phyloP scores from a whole-genome alignment of 1,140 invertebrate species.

The Arctopsyche grandis region DNA sequence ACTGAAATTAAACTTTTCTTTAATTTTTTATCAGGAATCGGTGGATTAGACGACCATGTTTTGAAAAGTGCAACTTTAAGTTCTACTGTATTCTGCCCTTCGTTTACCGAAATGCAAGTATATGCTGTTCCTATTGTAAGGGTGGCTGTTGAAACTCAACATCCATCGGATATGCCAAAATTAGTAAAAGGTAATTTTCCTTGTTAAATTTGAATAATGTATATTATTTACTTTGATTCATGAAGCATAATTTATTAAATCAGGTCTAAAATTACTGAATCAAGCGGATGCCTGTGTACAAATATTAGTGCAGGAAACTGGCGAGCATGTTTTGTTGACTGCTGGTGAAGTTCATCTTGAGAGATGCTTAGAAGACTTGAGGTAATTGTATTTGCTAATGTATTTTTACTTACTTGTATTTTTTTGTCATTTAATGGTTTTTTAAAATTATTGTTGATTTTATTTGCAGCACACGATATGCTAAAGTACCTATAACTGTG shows the following conservation, averaged over 20 bases:
- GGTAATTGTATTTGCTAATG: conserved; percentile 55
- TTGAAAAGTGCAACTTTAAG: conserved; percentile 94
- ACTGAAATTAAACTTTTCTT: too few species aligned
- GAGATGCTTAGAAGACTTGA: conserved; percentile 81
- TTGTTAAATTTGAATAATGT: not conserved
- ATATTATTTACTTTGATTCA: not conserved
- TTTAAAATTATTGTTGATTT: conserved; percentile 26
- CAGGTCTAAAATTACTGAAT: conserved; percentile 78
- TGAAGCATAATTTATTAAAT: not conserved
- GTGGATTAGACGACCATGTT: conserved; percentile 86
- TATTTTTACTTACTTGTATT: not conserved
- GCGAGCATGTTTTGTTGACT: conserved; percentile 95
- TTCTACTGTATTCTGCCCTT: conserved; percentile 82
- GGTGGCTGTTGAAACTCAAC: conserved; percentile 92
- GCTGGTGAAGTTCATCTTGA: conserved; percentile 98
- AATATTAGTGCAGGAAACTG: conserved; percentile 90
- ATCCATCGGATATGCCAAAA: conserved; percentile 82
- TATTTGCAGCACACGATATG: conserved; percentile 74
- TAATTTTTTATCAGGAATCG: conserved; percentile 72
- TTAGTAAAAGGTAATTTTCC: conserved; percentile 76
- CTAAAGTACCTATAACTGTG: conserved; percentile 88
- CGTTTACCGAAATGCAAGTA: conserved; percentile 86
- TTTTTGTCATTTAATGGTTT: not conserved
- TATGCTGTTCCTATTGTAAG: conserved; percentile 89
- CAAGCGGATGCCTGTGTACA: conserved; percentile 95